phyloP scores from a whole-genome alignment of 1,140 invertebrate species.

The Drosophila kurseongensis region DNA sequence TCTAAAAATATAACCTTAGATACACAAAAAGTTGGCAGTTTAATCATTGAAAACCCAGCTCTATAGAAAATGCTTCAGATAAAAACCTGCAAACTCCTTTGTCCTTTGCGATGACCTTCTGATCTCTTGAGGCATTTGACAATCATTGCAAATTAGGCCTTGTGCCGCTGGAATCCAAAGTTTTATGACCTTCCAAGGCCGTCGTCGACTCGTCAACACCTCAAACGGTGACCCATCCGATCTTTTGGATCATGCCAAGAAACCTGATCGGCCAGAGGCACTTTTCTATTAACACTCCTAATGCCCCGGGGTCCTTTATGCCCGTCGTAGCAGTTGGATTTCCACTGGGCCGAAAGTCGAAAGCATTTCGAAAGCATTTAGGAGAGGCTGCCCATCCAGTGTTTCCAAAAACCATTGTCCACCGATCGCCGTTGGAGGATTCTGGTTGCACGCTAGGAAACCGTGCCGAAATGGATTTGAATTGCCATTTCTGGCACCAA shows the following conservation, averaged over 20 bases:
- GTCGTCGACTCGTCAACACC: constrained; percentile 52
- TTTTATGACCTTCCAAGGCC: constrained; percentile 22
- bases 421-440: constrained; percentile 27
- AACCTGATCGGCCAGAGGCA: constrained; percentile 51
- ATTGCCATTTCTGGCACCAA: constrained; percentile 29
- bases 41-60: too few species aligned
- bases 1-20: too few species aligned
- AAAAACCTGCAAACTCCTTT: neutral
- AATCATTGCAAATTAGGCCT: constrained; percentile 3
- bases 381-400: constrained; percentile 9
- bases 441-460: constrained; percentile 72
- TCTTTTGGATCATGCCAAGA: neutral
- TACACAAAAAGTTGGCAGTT: too few species aligned
- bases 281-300: constrained; percentile 76
- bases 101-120: constrained; percentile 11
- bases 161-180: constrained; percentile 3
- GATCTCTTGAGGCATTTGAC: neutral
- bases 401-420: constrained; percentile 11
- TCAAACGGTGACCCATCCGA: constrained; percentile 26
- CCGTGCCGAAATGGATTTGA: constrained; percentile 60
- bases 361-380: constrained; percentile 58
- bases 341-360: neutral
- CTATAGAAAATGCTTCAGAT: neutral
- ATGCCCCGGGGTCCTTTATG: constrained; percentile 66
- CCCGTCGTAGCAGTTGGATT: constrained; percentile 33